Evolutionary conservation across 2,113 vertebrate genomes (phyloP).

Genomic region (Tupaia chinensis): DNA sequence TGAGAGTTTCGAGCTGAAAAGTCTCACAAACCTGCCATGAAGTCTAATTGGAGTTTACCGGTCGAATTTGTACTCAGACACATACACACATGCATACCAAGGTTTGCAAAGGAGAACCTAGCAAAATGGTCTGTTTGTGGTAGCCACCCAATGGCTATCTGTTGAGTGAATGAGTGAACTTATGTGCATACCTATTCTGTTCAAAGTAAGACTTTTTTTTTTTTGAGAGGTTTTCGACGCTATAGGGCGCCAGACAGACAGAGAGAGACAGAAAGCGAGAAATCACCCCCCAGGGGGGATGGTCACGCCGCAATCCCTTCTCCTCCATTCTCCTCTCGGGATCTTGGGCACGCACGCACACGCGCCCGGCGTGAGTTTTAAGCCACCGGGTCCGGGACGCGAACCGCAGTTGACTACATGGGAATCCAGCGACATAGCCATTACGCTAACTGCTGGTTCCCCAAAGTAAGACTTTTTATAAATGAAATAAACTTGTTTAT

Average conservation of each 20-base stretch:
- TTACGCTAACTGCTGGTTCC: too few species aligned
- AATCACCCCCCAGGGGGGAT: too few species aligned
- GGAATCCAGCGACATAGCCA: too few species aligned
- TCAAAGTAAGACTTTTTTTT: neutral
- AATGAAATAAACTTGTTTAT: conserved; percentile 7
- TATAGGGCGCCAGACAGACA: too few species aligned
- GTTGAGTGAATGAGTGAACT: conserved; percentile 39
- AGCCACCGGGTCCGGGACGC: too few species aligned
- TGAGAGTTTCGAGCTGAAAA: neutral
- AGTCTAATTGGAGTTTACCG: neutral
- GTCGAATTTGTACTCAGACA: neutral
- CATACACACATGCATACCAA: neutral
- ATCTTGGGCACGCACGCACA: too few species aligned
- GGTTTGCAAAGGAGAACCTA: neutral
- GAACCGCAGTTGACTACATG: too few species aligned
- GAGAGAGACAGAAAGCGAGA: too few species aligned
- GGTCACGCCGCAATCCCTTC: too few species aligned
- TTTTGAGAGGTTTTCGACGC: neutral
- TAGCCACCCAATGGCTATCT: conserved; percentile 27
- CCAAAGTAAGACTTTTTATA: neutral
- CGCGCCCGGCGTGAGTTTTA: too few species aligned
- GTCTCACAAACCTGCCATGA: conserved; percentile 6
- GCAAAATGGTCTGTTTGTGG: neutral
- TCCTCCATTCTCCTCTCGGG: too few species aligned
- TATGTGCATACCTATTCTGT: neutral